These are phyloP conservation scores for Teinopalpus imperialis DNA, from an alignment of 2,888 invertebrate species.

Conservation along the genomic window DNA sequence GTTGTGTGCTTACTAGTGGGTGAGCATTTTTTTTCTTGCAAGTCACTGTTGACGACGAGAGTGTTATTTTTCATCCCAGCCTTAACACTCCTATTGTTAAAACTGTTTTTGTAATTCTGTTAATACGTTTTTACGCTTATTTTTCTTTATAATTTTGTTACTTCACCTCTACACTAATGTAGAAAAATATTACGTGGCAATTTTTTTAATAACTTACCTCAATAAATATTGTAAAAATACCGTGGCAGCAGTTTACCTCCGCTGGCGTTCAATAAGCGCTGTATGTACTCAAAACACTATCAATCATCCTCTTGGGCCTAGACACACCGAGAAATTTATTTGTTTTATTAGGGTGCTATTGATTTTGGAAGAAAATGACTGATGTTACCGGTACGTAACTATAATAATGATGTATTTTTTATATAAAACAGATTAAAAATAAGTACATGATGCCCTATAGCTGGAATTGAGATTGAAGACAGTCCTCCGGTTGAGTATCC, in stretches of 20 bases:
- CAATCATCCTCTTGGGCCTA: slow-evolving; percentile 68
- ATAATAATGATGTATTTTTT: too few relatives aligned
- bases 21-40: slow-evolving; percentile 38
- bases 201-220: slow-evolving; percentile 43
- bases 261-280: slow-evolving; percentile 62
- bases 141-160: slow-evolving; percentile 11
- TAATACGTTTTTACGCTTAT: slow-evolving; percentile 14
- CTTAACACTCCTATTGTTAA: slow-evolving; percentile 40
- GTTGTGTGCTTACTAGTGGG: slow-evolving; percentile 32
- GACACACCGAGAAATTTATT: slow-evolving; percentile 67
- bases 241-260: slow-evolving; percentile 44
- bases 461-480: too few relatives aligned
- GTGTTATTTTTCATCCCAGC: slow-evolving; percentile 43
- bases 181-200: slow-evolving; percentile 28
- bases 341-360: slow-evolving; percentile 68
- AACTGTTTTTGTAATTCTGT: too few relatives aligned
- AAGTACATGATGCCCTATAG: too few relatives aligned
- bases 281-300: slow-evolving; percentile 72
- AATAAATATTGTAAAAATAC: slow-evolving; percentile 40
- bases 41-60: slow-evolving; percentile 46
- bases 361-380: slow-evolving; percentile 62
- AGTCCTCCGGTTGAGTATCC: too few relatives aligned
- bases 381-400: slow-evolving; percentile 35
- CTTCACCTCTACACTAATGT: slow-evolving; percentile 2
- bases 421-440: too few relatives aligned